Base-by-base conservation (phyloP, 64 coral and sea anemone species). In the Dendrophyllia cribrosa region DNA sequence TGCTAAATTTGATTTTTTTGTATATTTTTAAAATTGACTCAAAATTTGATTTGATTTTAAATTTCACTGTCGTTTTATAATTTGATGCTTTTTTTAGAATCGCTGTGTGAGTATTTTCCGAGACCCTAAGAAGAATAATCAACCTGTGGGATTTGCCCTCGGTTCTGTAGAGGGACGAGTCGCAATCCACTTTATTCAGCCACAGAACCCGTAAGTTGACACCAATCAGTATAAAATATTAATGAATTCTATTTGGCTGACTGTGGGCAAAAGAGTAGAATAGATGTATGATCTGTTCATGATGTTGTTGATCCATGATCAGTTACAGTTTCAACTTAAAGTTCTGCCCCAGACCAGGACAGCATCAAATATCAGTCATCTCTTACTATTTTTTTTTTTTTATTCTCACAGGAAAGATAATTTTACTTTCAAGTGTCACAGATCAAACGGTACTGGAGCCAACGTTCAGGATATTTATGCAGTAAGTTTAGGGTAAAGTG, bases 351-450 rank as follows among this genome's bases (percentile, higher is more conserved):
- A 34, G 34, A 34, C 34, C 34, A 34, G 34, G 34, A 34, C 34
- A 34, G 34, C 34, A 34, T 34, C 34, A 34, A 34, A 34, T 34
- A 34, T 2, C 34, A 34, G 34, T 2, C 34, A 34, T 34, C 34
- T 34, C 34, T 34, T 34, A 34, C 34, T 2, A 34, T 34, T 43
- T 15, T 12, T 56, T 60, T 34, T 48, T n/a, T 87, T 21, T 63
- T 8, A 66, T 60, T 78, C 16, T 85, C 93, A 7, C 44, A 99
- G 97, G 48, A 99, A 99, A 85, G 97, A 99, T 69, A 99, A 99
- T 64, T 99, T 99, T 79, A 99, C 97, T 43, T 99, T 99, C 70
- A 99, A 99, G 88, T 99, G 97, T 60, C 97, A 99, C 91, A 87
- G 97, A 88, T 96, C 94, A 51, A 98, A 98, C 87, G 93, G 93